A percentile compares a stretch with the other conserved stretches of the same genome.
These are phyloP conservation scores for Spilogale gracilis DNA, from an alignment of 2,113 vertebrate genomes.

Conservation along the genomic window DNA sequence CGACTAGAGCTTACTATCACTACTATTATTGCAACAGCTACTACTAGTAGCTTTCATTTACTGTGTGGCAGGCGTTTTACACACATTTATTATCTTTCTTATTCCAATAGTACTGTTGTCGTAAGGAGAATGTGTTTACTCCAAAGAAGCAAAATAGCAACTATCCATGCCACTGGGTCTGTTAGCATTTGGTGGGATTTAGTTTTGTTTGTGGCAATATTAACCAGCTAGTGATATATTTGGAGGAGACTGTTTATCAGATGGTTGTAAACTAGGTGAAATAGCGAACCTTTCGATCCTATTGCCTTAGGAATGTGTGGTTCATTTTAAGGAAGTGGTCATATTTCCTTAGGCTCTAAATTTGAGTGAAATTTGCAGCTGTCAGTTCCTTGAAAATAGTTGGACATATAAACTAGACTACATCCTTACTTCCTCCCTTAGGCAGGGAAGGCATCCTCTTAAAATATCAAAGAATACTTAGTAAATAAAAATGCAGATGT, in stretches of 20 bases:
- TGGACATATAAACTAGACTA: not conserved
- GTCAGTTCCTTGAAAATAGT: conserved; percentile 56
- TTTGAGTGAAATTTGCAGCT: conserved; percentile 47
- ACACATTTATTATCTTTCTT: conserved; percentile 30
- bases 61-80: not conserved
- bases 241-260: not conserved
- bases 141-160: conserved; percentile 5
- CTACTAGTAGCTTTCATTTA: not conserved
- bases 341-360: conserved; percentile 30
- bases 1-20: not conserved
- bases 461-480: not conserved
- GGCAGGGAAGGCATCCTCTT: not conserved
- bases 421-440: not conserved
- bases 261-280: conserved; percentile 31
- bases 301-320: not conserved
- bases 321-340: conserved; percentile 39
- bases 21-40: not conserved
- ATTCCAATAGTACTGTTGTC: conserved; percentile 14
- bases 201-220: conserved; percentile 30
- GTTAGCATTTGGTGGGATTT: conserved; percentile 32
- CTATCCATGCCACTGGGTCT: not conserved
- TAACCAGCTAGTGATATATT: conserved; percentile 34
- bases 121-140: conserved; percentile 42
- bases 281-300: not conserved
- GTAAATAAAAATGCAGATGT: conserved; percentile 33